These are phyloP conservation scores for Chrysaora quinquecirrha DNA, from an alignment of 30 jellyfish, hydroid and myxozoan genomes.

Conservation along the genomic window DNA sequence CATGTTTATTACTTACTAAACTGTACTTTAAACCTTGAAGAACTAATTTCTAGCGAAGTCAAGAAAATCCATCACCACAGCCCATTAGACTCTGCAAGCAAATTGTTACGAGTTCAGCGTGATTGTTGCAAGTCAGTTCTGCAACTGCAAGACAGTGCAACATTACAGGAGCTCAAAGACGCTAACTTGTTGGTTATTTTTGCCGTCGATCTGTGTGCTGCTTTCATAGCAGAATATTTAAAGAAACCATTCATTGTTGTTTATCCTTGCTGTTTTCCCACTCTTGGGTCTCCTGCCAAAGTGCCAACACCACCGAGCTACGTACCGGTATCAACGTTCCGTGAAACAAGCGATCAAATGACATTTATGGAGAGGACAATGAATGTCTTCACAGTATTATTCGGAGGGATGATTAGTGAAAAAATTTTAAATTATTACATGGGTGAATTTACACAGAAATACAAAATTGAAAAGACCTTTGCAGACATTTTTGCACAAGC, in stretches of 20 bases:
- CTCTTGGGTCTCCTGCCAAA: background rate
- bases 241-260: background rate
- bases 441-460: background rate
- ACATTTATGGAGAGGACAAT: background rate
- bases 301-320: background rate
- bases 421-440: no score
- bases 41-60: background rate
- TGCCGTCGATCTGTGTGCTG: background rate
- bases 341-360: no score
- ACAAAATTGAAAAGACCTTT: background rate
- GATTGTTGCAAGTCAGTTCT: no score
- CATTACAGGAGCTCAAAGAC: background rate
- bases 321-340: background rate
- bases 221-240: no score
- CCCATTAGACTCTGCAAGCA: no score
- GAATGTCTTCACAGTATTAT: background rate
- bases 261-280: background rate
- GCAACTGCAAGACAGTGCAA: background rate
- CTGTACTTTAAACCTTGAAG: background rate
- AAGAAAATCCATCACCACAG: no score
- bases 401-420: no score
- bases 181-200: background rate
- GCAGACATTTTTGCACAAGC: no score
- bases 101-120: no score
- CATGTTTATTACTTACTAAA: background rate